A percentile compares a stretch with the other conserved stretches of the same genome.
These are phyloP conservation scores for Coreoperca whiteheadi DNA, from an alignment of 2,113 vertebrate species.

Conservation along the genomic window DNA sequence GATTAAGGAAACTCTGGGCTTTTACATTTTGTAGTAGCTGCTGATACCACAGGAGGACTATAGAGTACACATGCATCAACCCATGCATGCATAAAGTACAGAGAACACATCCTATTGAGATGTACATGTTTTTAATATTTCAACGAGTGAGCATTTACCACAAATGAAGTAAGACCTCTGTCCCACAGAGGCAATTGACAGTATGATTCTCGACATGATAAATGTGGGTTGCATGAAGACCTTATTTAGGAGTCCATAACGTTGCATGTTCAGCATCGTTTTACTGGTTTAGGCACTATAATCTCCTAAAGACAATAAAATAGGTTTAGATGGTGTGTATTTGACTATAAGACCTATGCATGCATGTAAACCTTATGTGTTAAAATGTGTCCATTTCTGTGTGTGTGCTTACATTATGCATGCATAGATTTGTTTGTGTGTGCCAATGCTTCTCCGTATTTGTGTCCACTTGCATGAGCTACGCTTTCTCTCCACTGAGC, in stretches of 20 bases:
- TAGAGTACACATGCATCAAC: slow-evolving; percentile 27
- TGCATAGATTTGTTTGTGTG: slow-evolving; percentile 23
- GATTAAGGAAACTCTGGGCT: slow-evolving; percentile 60
- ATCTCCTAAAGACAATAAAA: not conserved
- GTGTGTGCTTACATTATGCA: slow-evolving; percentile 5
- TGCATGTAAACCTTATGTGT: not conserved
- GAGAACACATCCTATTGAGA: slow-evolving; percentile 20
- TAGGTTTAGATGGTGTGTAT: not conserved
- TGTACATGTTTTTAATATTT: slow-evolving; percentile 57
- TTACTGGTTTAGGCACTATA: not conserved
- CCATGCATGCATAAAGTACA: slow-evolving; percentile 16
- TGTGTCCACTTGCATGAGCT: slow-evolving; percentile 48
- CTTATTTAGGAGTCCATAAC: slow-evolving; percentile 7
- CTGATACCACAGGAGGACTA: slow-evolving; percentile 38
- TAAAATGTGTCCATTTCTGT: slow-evolving; percentile 2
- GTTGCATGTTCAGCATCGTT: slow-evolving; percentile 1
- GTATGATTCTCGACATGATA: slow-evolving; percentile 16
- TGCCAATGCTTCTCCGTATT: slow-evolving; percentile 26
- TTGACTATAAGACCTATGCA: not conserved
- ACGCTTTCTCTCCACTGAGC: slow-evolving; percentile 58
- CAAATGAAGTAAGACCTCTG: slow-evolving; percentile 31
- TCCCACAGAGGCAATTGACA: slow-evolving; percentile 18
- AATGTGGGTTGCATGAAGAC: slow-evolving; percentile 6
- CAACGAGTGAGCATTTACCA: slow-evolving; percentile 24
- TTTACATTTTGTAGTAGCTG: slow-evolving; percentile 52